phyloP scores from a whole-genome alignment of 2,113 vertebrate species.

The Hydropotes inermis region DNA sequence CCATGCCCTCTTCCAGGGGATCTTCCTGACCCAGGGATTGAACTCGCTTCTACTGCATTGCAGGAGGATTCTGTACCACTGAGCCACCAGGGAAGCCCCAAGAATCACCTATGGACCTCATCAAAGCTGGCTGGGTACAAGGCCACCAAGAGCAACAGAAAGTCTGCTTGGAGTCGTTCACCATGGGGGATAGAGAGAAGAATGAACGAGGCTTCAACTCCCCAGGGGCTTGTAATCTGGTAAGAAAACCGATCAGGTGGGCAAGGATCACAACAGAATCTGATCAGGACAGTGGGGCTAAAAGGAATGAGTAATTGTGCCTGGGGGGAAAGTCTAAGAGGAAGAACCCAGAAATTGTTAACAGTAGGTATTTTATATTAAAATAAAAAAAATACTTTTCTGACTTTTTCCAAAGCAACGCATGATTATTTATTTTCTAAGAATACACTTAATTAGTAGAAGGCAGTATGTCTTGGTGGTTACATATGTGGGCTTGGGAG shows the following conservation, averaged over 20 bases:
- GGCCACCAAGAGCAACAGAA: background rate
- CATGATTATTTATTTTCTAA: background rate
- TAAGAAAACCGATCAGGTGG: background rate
- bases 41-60: background rate
- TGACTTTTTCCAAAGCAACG: slow-evolving; percentile 16
- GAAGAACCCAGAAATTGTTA: background rate
- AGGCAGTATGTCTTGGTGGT: background rate
- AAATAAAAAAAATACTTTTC: background rate
- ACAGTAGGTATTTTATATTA: background rate
- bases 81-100: background rate
- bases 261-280: background rate
- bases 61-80: background rate
- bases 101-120: background rate
- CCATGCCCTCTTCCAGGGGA: background rate
- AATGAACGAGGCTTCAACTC: background rate
- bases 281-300: background rate
- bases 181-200: background rate
- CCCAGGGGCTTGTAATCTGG: background rate
- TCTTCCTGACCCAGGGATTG: background rate
- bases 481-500: background rate
- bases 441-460: background rate
- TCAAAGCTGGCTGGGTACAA: background rate
- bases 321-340: background rate
- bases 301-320: background rate
- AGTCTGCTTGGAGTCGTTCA: background rate